phyloP scores from a whole-genome alignment of 2,888 invertebrate species.

The Allygus modestus region DNA sequence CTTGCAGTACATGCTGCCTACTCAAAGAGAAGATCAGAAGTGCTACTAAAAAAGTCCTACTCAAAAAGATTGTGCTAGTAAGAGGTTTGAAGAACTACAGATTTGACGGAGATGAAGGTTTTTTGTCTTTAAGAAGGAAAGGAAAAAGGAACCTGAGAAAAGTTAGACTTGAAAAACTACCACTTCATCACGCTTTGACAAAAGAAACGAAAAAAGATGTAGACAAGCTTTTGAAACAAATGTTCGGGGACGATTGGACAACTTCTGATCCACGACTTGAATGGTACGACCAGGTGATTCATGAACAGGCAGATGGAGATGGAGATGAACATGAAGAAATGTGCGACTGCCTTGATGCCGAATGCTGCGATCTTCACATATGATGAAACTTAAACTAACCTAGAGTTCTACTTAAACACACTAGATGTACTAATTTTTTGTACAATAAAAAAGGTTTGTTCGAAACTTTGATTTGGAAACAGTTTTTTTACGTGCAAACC shows the following conservation, averaged over 20 bases:
- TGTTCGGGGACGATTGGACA: conserved; percentile 14
- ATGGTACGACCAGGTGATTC: conserved; percentile 25
- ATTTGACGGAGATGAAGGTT: conserved; percentile 31
- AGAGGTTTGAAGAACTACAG: conserved; percentile 29
- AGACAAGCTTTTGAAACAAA: neutral
- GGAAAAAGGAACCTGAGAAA: conserved; percentile 14
- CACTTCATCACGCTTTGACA: conserved; percentile 19
- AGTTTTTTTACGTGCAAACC: neutral
- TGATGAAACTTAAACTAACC: no score
- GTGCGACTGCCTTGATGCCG: conserved; percentile 9
- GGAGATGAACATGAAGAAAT: conserved; percentile 29
- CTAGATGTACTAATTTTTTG: no score
- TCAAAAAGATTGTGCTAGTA: neutral
- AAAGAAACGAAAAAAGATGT: conserved; percentile 2
- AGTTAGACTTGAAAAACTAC: conserved; percentile 33
- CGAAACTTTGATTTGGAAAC: no score
- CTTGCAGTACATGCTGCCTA: no score
- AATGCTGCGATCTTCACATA: conserved; percentile 10
- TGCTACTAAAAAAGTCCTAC: neutral
- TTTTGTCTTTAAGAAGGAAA: conserved; percentile 25
- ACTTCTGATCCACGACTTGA: conserved; percentile 22
- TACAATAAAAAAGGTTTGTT: no score
- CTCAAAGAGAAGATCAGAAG: no score
- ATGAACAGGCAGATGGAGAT: neutral
- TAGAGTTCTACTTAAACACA: no score